These are phyloP conservation scores for Gymnogyps californianus DNA, from an alignment of 2,113 vertebrate genomes.

Conservation along the genomic window DNA sequence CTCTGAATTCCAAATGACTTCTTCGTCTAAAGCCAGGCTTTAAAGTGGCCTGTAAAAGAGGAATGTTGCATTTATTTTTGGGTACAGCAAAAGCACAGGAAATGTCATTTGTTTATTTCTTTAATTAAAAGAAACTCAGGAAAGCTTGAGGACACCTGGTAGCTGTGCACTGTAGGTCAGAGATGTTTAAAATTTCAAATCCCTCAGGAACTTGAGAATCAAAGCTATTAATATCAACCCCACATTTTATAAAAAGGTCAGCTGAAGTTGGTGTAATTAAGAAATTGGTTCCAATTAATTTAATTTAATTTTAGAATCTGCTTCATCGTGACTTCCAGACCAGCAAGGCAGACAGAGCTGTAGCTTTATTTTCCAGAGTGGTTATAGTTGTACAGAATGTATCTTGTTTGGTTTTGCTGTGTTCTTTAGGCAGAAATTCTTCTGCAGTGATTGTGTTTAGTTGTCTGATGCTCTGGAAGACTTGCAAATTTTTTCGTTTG, in stretches of 20 bases:
- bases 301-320: slow-evolving; percentile 10
- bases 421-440: neutral
- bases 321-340: neutral
- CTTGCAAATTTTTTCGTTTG: neutral
- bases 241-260: neutral
- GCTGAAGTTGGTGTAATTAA: slow-evolving; percentile 37
- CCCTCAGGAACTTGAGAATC: neutral
- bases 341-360: neutral
- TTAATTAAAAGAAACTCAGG: neutral
- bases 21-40: neutral
- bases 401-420: neutral
- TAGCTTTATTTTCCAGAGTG: neutral
- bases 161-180: neutral
- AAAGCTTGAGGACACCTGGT: neutral
- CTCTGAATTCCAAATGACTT: neutral
- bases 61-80: neutral
- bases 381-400: neutral
- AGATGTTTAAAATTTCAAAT: neutral
- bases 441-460: neutral
- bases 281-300: slow-evolving; percentile 42
- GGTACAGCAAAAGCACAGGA: neutral
- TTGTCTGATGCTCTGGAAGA: neutral
- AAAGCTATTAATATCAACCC: neutral
- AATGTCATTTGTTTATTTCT: neutral
- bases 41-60: neutral